Conservation (phyloP, 2,888 invertebrate genomes). For the Metacarcinus magister region DNA sequence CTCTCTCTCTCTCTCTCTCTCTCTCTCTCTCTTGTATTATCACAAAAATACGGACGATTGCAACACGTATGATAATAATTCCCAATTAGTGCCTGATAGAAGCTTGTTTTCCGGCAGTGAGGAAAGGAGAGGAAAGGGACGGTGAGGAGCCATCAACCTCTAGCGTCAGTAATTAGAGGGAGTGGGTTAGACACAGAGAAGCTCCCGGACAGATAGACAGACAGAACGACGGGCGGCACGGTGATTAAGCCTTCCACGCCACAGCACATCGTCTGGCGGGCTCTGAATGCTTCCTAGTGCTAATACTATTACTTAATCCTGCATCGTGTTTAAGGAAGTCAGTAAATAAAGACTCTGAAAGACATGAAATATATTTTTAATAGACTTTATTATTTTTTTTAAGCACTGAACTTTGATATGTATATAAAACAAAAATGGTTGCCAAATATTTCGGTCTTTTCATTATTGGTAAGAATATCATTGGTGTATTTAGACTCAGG, state of each 20-base stretch:
- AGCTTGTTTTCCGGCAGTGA: not conserved
- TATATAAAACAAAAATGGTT: not conserved
- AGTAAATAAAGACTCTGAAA: no score
- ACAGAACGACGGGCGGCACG: not conserved
- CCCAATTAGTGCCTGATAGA: not conserved
- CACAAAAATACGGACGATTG: not conserved
- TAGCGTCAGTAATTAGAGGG: conserved; percentile 23
- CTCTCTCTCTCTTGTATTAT: no score
- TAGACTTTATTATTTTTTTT: no score
- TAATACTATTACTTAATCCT: not conserved
- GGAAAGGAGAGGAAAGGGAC: not conserved
- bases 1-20: no score
- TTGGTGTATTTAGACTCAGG: not conserved
- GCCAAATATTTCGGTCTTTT: not conserved
- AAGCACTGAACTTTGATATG: not conserved
- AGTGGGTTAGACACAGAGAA: not conserved
- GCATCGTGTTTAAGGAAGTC: not conserved
- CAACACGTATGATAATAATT: not conserved
- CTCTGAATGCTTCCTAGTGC: not conserved
- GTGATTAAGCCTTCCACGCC: not conserved
- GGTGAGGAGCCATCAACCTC: not conserved
- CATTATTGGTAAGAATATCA: not conserved
- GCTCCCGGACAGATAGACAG: conserved; percentile 28
- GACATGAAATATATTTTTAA: no score
- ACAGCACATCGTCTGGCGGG: not conserved